phyloP scores from a whole-genome alignment of 2,113 vertebrate genomes.

The Lipophrys pholis region DNA sequence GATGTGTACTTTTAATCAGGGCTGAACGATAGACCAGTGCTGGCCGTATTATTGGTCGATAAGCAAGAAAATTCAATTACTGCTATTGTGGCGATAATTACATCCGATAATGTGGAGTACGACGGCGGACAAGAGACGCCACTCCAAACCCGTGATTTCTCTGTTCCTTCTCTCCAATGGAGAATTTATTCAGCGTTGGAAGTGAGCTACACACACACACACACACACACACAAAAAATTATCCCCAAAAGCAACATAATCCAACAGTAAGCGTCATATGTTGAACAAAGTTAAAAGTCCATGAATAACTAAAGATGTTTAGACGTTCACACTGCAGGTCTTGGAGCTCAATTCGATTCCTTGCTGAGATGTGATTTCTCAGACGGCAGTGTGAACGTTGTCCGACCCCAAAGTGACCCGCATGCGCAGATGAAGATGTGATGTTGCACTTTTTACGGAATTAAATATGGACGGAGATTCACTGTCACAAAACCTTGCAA shows the following conservation, averaged over 20 bases:
- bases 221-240: not conserved
- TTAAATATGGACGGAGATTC: too few relatives aligned
- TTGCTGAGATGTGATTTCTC: too few relatives aligned
- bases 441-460: too few relatives aligned
- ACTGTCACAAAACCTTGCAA: too few relatives aligned
- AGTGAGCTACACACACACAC: not conserved
- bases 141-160: not conserved
- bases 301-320: too few relatives aligned
- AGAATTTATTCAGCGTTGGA: not conserved
- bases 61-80: constrained; percentile 22
- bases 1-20: constrained; percentile 12
- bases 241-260: too few relatives aligned
- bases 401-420: too few relatives aligned
- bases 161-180: not conserved
- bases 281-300: too few relatives aligned
- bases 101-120: not conserved
- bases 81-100: constrained; percentile 11
- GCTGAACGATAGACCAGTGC: constrained; percentile 4
- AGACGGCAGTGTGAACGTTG: too few relatives aligned
- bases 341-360: too few relatives aligned
- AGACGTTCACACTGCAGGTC: too few relatives aligned
- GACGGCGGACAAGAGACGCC: not conserved
- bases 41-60: constrained; percentile 3
- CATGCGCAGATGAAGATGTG: too few relatives aligned
- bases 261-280: not conserved